Evolutionary conservation across 2,113 vertebrate species (phyloP).

Genomic region (Tragulus kanchil): DNA sequence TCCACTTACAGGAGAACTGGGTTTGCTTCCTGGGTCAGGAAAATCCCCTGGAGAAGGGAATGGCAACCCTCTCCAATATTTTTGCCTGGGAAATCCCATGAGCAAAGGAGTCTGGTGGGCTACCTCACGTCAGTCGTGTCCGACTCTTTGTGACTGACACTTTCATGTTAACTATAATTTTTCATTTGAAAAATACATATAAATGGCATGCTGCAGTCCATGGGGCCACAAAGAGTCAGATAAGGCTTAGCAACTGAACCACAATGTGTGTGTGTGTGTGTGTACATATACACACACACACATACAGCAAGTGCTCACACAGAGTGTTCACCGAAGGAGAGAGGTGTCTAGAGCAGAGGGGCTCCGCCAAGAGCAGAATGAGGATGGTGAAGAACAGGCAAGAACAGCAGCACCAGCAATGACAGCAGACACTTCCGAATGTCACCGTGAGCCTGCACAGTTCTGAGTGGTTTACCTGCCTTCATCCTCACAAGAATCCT

Average conservation of each 20-base stretch:
- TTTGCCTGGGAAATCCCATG: too few species aligned
- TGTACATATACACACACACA: background rate
- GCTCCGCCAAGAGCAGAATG: background rate
- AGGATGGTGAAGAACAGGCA: rapidly evolving
- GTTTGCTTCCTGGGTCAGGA: too few species aligned
- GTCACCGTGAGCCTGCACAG: rapidly evolving
- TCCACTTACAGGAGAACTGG: too few species aligned
- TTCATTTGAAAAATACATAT: background rate
- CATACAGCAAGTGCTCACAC: background rate
- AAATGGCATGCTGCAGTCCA: too few species aligned
- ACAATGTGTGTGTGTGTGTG: background rate
- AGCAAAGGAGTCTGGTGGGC: too few species aligned
- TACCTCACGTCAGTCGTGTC: too few species aligned
- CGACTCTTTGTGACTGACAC: too few species aligned
- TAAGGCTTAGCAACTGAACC: too few species aligned
- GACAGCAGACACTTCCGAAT: rapidly evolving
- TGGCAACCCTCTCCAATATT: too few species aligned
- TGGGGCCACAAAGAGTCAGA: too few species aligned
- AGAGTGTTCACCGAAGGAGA: background rate
- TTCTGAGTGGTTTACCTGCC: background rate
- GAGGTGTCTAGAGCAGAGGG: rapidly evolving
- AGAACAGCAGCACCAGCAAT: rapidly evolving
- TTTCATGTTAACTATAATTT: too few species aligned
- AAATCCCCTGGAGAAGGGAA: too few species aligned
- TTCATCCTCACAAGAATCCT: background rate